Percentiles rank a stretch among this genome's conserved stretches.
phyloP scores from a whole-genome alignment of 2,113 vertebrate species.

The cattle (Bos taurus) region ARS-UCD2.0 NC_037339.1:81857001-81857500 shows the following conservation, averaged over 20 bases:
- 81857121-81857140: slow-evolving; percentile 57
- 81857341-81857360: slow-evolving; percentile 23
- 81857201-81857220: background rate
- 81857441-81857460: slow-evolving; percentile 59
- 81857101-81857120: slow-evolving; percentile 15
- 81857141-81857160: slow-evolving; percentile 69
- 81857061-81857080: slow-evolving; percentile 46
- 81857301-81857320: slow-evolving; percentile 34
- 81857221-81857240: slow-evolving; percentile 16
- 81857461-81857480: slow-evolving; percentile 62
- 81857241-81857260: slow-evolving; percentile 67
- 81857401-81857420: slow-evolving; percentile 55
- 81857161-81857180: slow-evolving; percentile 39
- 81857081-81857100: background rate
- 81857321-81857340: slow-evolving; percentile 33
- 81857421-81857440: slow-evolving; percentile 55
- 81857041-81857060: background rate
- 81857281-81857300: background rate
- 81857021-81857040: background rate
- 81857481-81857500: slow-evolving; percentile 60
- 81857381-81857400: slow-evolving; percentile 52
- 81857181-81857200: slow-evolving; percentile 57
- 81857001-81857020: background rate
- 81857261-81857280: slow-evolving; percentile 68
- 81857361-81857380: slow-evolving; percentile 45